Evolutionary conservation across 2,888 invertebrate genomes (phyloP).

Genomic region (Cylloceria caligata): DNA sequence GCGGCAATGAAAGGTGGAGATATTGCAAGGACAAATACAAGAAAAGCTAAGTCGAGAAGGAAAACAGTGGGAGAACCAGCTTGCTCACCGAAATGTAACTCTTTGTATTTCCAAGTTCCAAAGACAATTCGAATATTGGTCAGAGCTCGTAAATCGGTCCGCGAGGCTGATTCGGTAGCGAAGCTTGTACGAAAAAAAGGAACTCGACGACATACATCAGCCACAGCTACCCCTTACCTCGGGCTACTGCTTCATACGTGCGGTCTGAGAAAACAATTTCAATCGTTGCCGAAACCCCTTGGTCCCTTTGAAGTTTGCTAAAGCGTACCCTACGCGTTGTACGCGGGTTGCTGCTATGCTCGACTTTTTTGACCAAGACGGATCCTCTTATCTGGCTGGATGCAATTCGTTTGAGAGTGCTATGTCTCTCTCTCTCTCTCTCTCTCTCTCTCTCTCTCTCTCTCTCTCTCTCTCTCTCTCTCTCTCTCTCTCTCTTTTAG

Average conservation of each 20-base stretch:
- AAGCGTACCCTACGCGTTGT: constrained; percentile 79
- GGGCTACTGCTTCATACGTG: constrained; percentile 63
- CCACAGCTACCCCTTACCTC: constrained; percentile 8
- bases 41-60: constrained; percentile 31
- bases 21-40: constrained; percentile 39
- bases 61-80: constrained; percentile 23
- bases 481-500: background rate
- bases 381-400: constrained; percentile 56
- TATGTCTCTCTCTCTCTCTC: background rate
- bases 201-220: constrained; percentile 14
- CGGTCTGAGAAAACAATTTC: constrained; percentile 81
- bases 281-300: constrained; percentile 75
- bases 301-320: constrained; percentile 81
- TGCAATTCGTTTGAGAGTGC: constrained; percentile 65
- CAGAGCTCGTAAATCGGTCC: constrained; percentile 60
- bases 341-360: constrained; percentile 23
- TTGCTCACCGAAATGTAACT: constrained; percentile 80
- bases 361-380: constrained; percentile 57
- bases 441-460: too few species aligned
- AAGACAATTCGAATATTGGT: constrained; percentile 79
- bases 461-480: background rate
- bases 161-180: constrained; percentile 52
- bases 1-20: constrained; percentile 31
- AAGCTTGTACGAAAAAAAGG: constrained; percentile 51
- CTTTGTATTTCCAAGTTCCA: constrained; percentile 72